These are phyloP conservation scores for Hyla sarda DNA, from an alignment of 2,113 vertebrate species.

Conservation along the genomic window DNA sequence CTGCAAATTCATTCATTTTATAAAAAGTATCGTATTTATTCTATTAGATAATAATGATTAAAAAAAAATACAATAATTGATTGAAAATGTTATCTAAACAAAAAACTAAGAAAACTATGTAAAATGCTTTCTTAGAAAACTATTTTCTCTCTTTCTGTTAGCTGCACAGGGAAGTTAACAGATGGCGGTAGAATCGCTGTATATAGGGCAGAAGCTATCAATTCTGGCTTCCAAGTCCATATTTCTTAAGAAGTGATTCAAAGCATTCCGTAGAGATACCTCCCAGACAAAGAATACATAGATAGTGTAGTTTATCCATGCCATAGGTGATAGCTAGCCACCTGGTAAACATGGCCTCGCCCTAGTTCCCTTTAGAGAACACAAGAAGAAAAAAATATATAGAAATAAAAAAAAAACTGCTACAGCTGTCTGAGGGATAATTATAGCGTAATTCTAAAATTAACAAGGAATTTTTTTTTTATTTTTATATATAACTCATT, in stretches of 20 bases:
- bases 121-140: neutral
- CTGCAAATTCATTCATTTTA: too few relatives aligned
- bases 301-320: neutral
- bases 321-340: slow-evolving; percentile 22
- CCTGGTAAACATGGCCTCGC: slow-evolving; percentile 13
- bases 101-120: neutral
- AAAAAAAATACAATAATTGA: neutral
- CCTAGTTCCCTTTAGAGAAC: neutral
- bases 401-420: neutral
- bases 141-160: neutral
- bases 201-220: slow-evolving; percentile 36
- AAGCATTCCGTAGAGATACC: slow-evolving; percentile 12
- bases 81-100: too few relatives aligned
- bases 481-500: neutral
- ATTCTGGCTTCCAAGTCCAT: slow-evolving; percentile 19
- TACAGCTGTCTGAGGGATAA: neutral
- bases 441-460: neutral
- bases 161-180: slow-evolving; percentile 21
- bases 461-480: neutral
- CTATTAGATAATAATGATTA: too few relatives aligned
- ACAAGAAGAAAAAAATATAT: neutral
- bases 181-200: slow-evolving; percentile 11
- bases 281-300: neutral
- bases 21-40: too few relatives aligned
- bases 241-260: slow-evolving; percentile 35